Base-by-base conservation (phyloP, 2,113 vertebrate species). In the Numenius arquata region DNA sequence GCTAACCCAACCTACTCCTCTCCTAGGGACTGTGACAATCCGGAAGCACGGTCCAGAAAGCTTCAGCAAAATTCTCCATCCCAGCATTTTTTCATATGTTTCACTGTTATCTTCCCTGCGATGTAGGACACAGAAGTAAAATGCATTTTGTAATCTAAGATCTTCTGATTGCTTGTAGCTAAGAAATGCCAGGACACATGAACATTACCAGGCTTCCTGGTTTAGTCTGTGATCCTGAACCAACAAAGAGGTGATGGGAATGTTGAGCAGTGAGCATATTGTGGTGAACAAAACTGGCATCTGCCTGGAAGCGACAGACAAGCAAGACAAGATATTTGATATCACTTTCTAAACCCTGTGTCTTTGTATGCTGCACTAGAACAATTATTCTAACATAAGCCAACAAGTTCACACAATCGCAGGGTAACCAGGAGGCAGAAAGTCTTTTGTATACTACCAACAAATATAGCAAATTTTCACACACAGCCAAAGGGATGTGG, bases 91-190 rank as follows among this genome's bases (percentile, higher is more conserved):
- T 50, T 8, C n/a, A 15, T 34, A 13, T 5, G 12, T n/a, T 93
- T 52, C 45, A 56, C 75, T 66, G 58, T 56, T 58, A 38, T 16
- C 45, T 74, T 75, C n/a, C 36, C 26, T 16, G 38, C 3, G 2
- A 25, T 1, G 15, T 1, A 50, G 22, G 43, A 23, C 27, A 66
- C 0, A 0, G 14, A 62, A 85, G n/a, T 43, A 27, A 87, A 92
- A 61, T 6, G 8, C 2, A 55, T 32, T 88, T 77, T 59, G 22
- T 45, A 19, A 50, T 55, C 32, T 53, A 29, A 80, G n/a, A 70
- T 47, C n/a, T 81, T 55, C 15, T 13, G 15, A 58, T 5, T 36
- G 41, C 18, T 93, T 30, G 38, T 41, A 84, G 50, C 38, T 61
- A 55, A 80, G 77, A 90, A 94, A 43, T 40, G 25, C 19, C 80